phyloP scores from a whole-genome alignment of 2,797 vertebrate genomes.

The Leucoraja ocellata region DNA sequence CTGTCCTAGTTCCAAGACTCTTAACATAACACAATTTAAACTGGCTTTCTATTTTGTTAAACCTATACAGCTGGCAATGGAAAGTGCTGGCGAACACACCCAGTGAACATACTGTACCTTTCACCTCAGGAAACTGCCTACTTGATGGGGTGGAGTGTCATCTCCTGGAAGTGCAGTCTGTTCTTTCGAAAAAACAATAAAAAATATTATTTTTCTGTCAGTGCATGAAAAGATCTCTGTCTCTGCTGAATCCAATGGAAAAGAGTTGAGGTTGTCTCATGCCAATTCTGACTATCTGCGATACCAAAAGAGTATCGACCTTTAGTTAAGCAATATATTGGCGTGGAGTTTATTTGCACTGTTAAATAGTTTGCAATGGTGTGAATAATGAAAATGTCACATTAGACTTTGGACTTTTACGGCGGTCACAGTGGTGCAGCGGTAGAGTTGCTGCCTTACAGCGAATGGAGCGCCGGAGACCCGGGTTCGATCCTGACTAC shows the following conservation, averaged over 20 bases:
- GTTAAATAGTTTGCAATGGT: not conserved
- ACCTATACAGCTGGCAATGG: not conserved
- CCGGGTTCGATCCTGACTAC: too few species aligned
- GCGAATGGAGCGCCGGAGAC: too few species aligned
- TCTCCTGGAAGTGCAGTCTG: not conserved
- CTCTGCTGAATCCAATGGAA: not conserved
- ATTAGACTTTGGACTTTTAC: too few species aligned
- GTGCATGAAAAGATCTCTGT: not conserved
- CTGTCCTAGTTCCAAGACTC: not conserved
- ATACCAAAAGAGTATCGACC: not conserved
- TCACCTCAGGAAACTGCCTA: not conserved
- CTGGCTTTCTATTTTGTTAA: not conserved
- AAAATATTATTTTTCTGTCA: not conserved
- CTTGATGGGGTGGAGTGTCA: not conserved
- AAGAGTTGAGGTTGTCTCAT: not conserved
- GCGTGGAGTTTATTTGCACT: not conserved
- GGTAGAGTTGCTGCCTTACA: too few species aligned
- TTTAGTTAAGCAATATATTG: not conserved
- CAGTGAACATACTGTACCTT: conserved; percentile 1
- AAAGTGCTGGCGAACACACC: not conserved
- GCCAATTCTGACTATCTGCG: not conserved
- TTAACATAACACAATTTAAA: not conserved
- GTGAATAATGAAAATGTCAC: not conserved
- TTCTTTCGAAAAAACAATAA: conserved; percentile 21
- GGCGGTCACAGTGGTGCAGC: too few species aligned